Evolutionary conservation across 2,888 invertebrate species (phyloP).

Genomic region (Lepidochitona cinerea): DNA sequence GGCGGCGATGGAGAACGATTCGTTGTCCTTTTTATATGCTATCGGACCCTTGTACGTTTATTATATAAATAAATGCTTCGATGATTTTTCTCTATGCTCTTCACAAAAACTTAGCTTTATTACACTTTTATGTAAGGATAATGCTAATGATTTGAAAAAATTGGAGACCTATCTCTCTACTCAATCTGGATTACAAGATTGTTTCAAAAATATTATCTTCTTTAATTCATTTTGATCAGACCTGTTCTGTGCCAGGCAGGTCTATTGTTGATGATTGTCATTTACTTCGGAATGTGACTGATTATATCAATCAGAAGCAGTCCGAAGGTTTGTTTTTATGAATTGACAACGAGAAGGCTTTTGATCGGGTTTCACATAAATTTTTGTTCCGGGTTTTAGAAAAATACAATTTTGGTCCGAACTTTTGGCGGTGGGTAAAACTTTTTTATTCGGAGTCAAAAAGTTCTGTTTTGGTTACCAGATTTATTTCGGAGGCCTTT

Average conservation of each 20-base stretch:
- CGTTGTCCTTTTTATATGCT: slow-evolving; percentile 5
- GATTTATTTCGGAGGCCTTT: not conserved
- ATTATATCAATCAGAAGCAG: slow-evolving; percentile 34
- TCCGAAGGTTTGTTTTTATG: slow-evolving; percentile 28
- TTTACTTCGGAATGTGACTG: slow-evolving; percentile 30
- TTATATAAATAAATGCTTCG: not conserved
- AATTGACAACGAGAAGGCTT: slow-evolving; percentile 40
- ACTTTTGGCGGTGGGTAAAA: slow-evolving; percentile 33
- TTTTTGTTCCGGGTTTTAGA: slow-evolving; percentile 32
- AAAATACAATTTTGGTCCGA: slow-evolving; percentile 32
- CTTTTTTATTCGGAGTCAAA: slow-evolving; percentile 27
- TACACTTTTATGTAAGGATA: slow-evolving; percentile 37
- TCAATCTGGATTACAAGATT: slow-evolving; percentile 41
- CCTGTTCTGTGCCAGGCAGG: slow-evolving; percentile 34
- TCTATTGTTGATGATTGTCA: slow-evolving; percentile 39
- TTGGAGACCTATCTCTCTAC: slow-evolving; percentile 38
- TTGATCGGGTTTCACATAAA: slow-evolving; percentile 38
- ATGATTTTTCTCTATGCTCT: not conserved
- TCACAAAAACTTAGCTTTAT: not conserved
- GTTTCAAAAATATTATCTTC: slow-evolving; percentile 32
- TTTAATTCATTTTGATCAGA: slow-evolving; percentile 33
- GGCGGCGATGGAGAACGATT: not conserved
- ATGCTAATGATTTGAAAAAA: slow-evolving; percentile 28
- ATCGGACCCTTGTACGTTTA: not conserved
- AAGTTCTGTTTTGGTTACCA: not conserved